phyloP scores from a whole-genome alignment of 64 coral and sea anemone genomes.

The Platygyra sinensis region DNA sequence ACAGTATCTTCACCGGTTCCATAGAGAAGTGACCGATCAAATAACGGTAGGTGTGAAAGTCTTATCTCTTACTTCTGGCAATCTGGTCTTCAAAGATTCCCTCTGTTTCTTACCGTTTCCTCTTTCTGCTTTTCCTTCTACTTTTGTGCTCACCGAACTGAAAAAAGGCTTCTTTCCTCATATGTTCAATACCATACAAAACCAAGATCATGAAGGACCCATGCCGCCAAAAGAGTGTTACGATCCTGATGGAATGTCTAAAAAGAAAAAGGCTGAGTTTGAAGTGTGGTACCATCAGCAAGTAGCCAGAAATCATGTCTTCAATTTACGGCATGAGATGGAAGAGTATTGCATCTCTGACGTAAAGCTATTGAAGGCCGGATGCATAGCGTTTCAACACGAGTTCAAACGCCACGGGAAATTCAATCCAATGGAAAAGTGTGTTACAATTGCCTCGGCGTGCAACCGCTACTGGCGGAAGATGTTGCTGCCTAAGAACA shows the following conservation, averaged over 20 bases:
- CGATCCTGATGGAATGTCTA: constrained; percentile 1
- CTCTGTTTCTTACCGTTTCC: constrained; percentile 44
- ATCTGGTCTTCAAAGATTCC: constrained; percentile 27
- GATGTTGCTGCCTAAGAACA: not conserved
- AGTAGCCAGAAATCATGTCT: not conserved
- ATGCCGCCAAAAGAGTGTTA: constrained; percentile 1
- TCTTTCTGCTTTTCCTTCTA: not conserved
- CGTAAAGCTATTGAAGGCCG: constrained; percentile 17
- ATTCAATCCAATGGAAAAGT: not conserved
- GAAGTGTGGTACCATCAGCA: not conserved
- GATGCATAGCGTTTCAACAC: constrained; percentile 12
- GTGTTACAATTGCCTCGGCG: not conserved
- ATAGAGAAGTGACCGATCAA: not conserved
- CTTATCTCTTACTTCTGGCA: not conserved
- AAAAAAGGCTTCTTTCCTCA: constrained; percentile 59
- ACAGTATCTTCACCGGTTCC: not conserved
- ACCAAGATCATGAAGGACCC: constrained; percentile 28
- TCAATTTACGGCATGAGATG: constrained; percentile 9
- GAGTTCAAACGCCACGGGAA: too few relatives aligned
- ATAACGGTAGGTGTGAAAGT: not conserved
- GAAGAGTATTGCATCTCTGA: constrained; percentile 27
- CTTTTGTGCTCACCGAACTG: not conserved
- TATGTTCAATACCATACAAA: constrained; percentile 23
- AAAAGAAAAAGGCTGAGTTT: not conserved
- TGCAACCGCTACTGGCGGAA: not conserved